Conservation (phyloP, 2,888 invertebrate genomes). For the Stenodema calcarata region DNA sequence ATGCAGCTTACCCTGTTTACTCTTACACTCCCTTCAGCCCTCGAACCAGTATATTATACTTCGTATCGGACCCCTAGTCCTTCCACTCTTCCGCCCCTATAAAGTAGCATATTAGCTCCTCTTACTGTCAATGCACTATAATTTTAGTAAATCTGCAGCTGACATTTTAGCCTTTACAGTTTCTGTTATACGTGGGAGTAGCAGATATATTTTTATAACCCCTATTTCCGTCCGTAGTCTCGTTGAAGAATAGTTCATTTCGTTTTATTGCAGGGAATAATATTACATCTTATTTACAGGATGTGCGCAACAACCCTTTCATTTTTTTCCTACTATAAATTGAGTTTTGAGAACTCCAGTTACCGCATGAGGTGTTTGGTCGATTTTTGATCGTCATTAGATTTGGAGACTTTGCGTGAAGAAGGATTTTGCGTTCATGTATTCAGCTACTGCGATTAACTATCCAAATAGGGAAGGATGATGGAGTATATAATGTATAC, state of each 20-base stretch:
- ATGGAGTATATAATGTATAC: not conserved
- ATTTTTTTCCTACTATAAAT: too few relatives aligned
- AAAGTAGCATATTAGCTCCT: slow-evolving; percentile 23
- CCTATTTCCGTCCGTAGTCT: too few relatives aligned
- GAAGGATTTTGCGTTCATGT: not conserved
- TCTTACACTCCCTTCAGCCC: not conserved
- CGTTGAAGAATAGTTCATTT: too few relatives aligned
- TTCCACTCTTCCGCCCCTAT: not conserved
- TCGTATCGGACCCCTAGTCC: not conserved
- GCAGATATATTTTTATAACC: too few relatives aligned
- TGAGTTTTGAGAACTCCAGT: too few relatives aligned
- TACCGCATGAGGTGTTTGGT: too few relatives aligned
- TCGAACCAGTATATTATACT: slow-evolving; percentile 19
- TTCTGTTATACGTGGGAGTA: not conserved
- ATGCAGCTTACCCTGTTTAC: slow-evolving; percentile 21
- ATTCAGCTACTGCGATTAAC: not conserved
- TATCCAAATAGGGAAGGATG: not conserved
- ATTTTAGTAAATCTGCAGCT: slow-evolving; percentile 1
- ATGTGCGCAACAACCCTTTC: too few relatives aligned
- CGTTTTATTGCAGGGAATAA: too few relatives aligned
- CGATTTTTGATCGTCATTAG: too few relatives aligned
- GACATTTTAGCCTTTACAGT: not conserved
- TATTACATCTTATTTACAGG: too few relatives aligned
- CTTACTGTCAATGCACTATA: slow-evolving; percentile 22
- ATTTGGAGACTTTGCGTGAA: too few relatives aligned